Evolutionary conservation across 2,888 invertebrate species (phyloP).

Genomic region (Drosophila hamatofila): DNA sequence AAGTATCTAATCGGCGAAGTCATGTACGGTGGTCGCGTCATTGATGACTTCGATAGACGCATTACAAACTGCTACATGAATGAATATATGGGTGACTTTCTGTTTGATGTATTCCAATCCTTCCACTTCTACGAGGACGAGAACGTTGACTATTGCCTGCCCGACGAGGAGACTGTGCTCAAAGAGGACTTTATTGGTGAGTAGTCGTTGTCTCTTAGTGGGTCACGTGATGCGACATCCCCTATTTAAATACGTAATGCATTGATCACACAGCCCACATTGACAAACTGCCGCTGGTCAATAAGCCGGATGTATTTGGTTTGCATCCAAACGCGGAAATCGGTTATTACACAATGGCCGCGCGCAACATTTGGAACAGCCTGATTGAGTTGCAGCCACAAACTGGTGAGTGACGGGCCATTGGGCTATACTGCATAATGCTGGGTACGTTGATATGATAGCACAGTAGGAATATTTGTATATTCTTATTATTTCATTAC

Average conservation of each 20-base stretch:
- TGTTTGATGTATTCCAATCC: conserved; percentile 95
- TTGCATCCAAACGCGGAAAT: conserved; percentile 98
- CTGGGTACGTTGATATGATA: conserved; percentile 36
- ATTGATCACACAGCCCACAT: conserved; percentile 88
- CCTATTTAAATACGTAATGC: conserved; percentile 60
- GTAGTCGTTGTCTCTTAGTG: conserved; percentile 12
- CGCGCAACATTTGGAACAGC: conserved; percentile 93
- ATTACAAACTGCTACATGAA: conserved; percentile 95
- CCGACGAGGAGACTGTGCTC: conserved; percentile 87
- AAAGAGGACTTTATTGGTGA: conserved; percentile 91
- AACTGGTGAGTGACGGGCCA: conserved; percentile 88
- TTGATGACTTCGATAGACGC: conserved; percentile 95
- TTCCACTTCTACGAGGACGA: conserved; percentile 94
- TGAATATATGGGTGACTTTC: conserved; percentile 97
- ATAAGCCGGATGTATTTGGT: conserved; percentile 96
- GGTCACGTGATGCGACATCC: conserved; percentile 11
- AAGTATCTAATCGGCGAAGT: conserved; percentile 97
- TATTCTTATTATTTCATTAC: neutral
- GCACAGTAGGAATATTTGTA: neutral
- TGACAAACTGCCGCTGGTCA: conserved; percentile 92
- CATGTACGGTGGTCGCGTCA: conserved; percentile 97
- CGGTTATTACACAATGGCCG: conserved; percentile 95
- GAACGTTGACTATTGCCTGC: conserved; percentile 92
- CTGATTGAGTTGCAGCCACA: conserved; percentile 96
- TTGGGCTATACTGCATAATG: conserved; percentile 12